These are phyloP conservation scores for Campaea margaritaria DNA, from an alignment of 2,888 invertebrate species.

Conservation along the genomic window DNA sequence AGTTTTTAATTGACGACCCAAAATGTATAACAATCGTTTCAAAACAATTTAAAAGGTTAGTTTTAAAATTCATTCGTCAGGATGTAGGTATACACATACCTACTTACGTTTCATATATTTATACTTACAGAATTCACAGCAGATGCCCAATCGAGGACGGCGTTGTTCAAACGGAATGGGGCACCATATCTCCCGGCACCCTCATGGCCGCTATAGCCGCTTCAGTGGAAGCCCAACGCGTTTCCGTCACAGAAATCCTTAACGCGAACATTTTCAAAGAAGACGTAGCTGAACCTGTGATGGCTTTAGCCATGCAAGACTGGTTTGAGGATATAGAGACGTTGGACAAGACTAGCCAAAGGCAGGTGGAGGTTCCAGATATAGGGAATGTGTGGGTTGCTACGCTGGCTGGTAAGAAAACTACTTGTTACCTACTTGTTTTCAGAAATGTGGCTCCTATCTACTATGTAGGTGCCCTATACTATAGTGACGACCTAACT, in stretches of 20 bases:
- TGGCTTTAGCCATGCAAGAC: conserved; percentile 68
- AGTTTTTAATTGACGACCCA: no score
- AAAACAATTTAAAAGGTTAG: no score
- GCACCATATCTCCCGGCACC: conserved; percentile 85
- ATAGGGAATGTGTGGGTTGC: conserved; percentile 87
- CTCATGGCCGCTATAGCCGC: conserved; percentile 86
- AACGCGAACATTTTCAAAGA: conserved; percentile 71
- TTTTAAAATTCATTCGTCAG: no score
- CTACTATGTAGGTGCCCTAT: no score
- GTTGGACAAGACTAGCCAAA: conserved; percentile 47
- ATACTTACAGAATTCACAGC: conserved; percentile 66
- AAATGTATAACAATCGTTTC: no score
- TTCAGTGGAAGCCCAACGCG: conserved; percentile 85
- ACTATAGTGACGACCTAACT: no score
- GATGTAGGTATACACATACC: no score
- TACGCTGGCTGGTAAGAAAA: conserved; percentile 83
- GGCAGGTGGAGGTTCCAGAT: conserved; percentile 54
- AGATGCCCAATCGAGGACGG: conserved; percentile 88
- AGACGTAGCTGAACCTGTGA: conserved; percentile 69
- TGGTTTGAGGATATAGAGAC: conserved; percentile 72
- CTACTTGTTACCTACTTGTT: no score
- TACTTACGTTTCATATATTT: conserved; percentile 18
- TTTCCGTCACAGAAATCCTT: conserved; percentile 78
- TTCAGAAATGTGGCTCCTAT: no score
- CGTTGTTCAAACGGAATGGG: conserved; percentile 87